Percentiles rank a stretch among this genome's conserved stretches.
Evolutionary conservation across 64 coral and sea anemone species (phyloP).

Genomic region (Porites australiensis): DNA sequence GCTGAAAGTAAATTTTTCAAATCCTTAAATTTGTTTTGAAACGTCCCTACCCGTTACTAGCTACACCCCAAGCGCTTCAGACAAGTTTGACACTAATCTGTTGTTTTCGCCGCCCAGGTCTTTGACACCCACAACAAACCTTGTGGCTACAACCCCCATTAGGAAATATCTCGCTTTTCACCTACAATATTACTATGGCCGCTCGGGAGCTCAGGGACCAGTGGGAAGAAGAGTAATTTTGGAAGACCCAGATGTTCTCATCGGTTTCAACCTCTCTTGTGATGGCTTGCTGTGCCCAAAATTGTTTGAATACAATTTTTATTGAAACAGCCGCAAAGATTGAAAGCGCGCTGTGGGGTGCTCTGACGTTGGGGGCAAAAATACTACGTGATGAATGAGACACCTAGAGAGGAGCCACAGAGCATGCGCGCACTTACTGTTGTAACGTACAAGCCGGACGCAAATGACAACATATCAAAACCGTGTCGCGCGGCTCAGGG

Average conservation of each 20-base stretch:
- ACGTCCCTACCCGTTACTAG: background rate
- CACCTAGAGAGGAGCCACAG: constrained; percentile 21
- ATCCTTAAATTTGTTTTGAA: background rate
- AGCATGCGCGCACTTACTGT: constrained; percentile 23
- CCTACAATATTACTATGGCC: background rate
- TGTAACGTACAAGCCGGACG: background rate
- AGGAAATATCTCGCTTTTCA: background rate
- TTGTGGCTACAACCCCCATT: background rate
- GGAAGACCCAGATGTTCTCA: constrained; percentile 49
- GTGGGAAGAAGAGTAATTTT: constrained; percentile 33
- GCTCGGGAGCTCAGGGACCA: background rate
- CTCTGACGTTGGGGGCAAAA: constrained; percentile 56
- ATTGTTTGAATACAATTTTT: constrained; percentile 63
- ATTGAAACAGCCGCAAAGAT: constrained; percentile 65
- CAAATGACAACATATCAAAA: constrained; percentile 35
- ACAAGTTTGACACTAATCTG: background rate
- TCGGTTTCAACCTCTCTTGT: constrained; percentile 19
- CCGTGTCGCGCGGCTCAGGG: background rate
- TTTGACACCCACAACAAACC: constrained; percentile 29
- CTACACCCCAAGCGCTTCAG: background rate
- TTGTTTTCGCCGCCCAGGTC: constrained; percentile 18
- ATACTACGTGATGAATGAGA: constrained; percentile 51
- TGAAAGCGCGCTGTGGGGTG: constrained; percentile 56
- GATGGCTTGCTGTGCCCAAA: constrained; percentile 47
- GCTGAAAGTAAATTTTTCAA: background rate